Base-by-base conservation (phyloP, 1,140 invertebrate species). In the Ceratina japonica region DNA sequence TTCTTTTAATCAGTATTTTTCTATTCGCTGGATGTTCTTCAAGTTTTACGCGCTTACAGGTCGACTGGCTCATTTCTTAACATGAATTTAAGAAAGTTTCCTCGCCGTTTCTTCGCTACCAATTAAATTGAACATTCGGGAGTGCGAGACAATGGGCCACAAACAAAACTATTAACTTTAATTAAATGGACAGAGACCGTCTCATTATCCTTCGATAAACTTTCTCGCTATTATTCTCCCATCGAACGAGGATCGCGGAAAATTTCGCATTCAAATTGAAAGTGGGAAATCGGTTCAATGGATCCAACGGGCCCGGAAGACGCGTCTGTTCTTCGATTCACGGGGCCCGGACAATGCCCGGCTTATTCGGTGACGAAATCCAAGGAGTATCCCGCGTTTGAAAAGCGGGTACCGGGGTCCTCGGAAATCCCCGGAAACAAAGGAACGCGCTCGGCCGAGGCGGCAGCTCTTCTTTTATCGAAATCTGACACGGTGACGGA, bases 381-480 rank as follows among this genome's bases (percentile, higher is more conserved):
- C 22, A 74, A 51, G 18, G 27, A 56, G 5, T 18, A 56, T 63
- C 31, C 31, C 31, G 37, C 37, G 54, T 24, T 18, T 31, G 24
- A 22, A 44, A 52, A 12, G 18, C 54, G n/a, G 18, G 37, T n/a
- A 1, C 37, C 52, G 44, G 66, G 66, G 12, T 20, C 75, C 75
- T 18, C n/a, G 24, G n/a, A 77, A 59, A 77, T 75, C 63, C 64
- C 12, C 49, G 73, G 49, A 80, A 75, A 80, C 78, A 80, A 76
- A 63, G 74, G 22, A 16, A n/a, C 8, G 15, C 37, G 31, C 59
- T 69, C 27, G 64, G 24, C 22, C 66, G 37, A 65, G 65, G 75
- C 2, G 16, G 54, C 54, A 37, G 66, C 59, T 64, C 66, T 69
- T 51, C 64, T 7, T 58, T 64, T 22, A 59, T 81, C 79, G 79